Base-by-base conservation (phyloP, 2,113 vertebrate genomes). In the Dasypus novemcinctus region DNA sequence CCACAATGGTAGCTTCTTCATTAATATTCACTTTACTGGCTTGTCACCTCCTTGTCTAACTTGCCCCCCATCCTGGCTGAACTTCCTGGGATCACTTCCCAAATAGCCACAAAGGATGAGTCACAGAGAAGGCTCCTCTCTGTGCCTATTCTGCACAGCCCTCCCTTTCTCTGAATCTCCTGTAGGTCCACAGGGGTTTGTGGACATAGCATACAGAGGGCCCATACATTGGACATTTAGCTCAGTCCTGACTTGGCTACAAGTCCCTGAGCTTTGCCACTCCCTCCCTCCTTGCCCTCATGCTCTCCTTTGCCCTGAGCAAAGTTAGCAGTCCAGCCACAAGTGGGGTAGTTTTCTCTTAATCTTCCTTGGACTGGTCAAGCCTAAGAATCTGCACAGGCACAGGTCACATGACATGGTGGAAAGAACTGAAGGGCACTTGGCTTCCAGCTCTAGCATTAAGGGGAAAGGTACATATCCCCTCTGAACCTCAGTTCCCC, bases 401-500 rank as follows among this genome's bases (percentile, higher is more conserved):
- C 11, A 49, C 0, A 49, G 36, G 59, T 27, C 31, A 36, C n/a
- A 21, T 9, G 2, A 41, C 0, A 11, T 18, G 5, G 14, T 11
- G 81, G 38, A 52, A 90, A 64, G 36, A 75, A 54, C 43, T 23
- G 12, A 21, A 49, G 11, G 21, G 29, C 4, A 5, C 33, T 38
- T 66, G 52, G 11, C 29, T 82, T 74, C 83, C 75, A 75, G 46
- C 46, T 46, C 25, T 74, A 10, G 14, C 43, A 18, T 64, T 59
- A 88, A 33, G 33, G 10, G n/a, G 25, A 25, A 89, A 87, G 72
- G 52, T 14, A 66, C 25, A 25, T 27, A 69, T 52, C 41, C 23
- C 81, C 49, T 87, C 46, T 63, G 76, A 90, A 66, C 46, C 52
- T 87, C 66, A 18, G n/a, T 78, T 91, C 63, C 66, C 49, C 20